phyloP scores from a whole-genome alignment of 2,797 vertebrate species.

The Sarcophilus harrisii region DNA sequence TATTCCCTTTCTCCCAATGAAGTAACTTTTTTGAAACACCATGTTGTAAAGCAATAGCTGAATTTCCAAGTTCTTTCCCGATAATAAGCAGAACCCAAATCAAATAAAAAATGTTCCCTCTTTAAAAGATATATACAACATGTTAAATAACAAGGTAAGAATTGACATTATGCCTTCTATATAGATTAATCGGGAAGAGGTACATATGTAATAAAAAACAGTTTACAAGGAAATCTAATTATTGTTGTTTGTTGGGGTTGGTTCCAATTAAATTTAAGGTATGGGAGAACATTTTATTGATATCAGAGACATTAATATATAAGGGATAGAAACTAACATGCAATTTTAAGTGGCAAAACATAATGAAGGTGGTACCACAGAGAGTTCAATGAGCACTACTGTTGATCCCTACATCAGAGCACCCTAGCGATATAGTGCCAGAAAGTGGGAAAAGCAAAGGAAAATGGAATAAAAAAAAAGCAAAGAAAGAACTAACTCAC shows the following conservation, averaged over 20 bases:
- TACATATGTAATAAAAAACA: not conserved
- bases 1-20: not conserved
- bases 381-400: constrained; percentile 38
- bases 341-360: not conserved
- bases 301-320: constrained; percentile 9
- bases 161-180: constrained; percentile 2
- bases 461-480: not conserved
- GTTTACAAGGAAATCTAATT: constrained; percentile 14
- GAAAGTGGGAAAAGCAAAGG: constrained; percentile 37
- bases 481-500: constrained; percentile 39
- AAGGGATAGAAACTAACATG: constrained; percentile 26
- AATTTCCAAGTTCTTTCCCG: constrained; percentile 6
- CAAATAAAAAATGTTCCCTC: not conserved
- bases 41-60: not conserved
- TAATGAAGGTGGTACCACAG: not conserved
- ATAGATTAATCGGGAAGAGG: constrained; percentile 23
- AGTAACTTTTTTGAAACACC: not conserved
- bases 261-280: constrained; percentile 25
- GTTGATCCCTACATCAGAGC: constrained; percentile 17
- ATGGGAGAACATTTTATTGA: not conserved
- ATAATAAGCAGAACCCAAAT: not conserved
- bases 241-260: constrained; percentile 18
- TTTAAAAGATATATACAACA: constrained; percentile 1
- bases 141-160: not conserved
- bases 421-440: constrained; percentile 46